phyloP scores from a whole-genome alignment of 2,113 vertebrate genomes.

The Felis catus region F.catus_Fca126_mat1.0 CM031411.1:23056501-23057000 shows the following conservation, averaged over 20 bases:
- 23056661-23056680: neutral
- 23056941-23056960: neutral
- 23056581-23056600: neutral
- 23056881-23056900: neutral
- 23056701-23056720: neutral
- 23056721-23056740: neutral
- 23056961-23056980: neutral
- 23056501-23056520: neutral
- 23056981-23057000: neutral
- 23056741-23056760: neutral
- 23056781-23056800: neutral
- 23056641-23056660: neutral
- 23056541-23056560: neutral
- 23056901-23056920: neutral
- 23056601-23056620: neutral
- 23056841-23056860: neutral
- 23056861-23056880: neutral
- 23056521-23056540: neutral
- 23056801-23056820: neutral
- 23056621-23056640: neutral
- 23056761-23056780: constrained; percentile 15
- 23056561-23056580: neutral
- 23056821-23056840: neutral
- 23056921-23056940: neutral
- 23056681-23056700: neutral